Conservation (phyloP, 2,797 vertebrate species). For the Pempheris klunzingeri region DNA sequence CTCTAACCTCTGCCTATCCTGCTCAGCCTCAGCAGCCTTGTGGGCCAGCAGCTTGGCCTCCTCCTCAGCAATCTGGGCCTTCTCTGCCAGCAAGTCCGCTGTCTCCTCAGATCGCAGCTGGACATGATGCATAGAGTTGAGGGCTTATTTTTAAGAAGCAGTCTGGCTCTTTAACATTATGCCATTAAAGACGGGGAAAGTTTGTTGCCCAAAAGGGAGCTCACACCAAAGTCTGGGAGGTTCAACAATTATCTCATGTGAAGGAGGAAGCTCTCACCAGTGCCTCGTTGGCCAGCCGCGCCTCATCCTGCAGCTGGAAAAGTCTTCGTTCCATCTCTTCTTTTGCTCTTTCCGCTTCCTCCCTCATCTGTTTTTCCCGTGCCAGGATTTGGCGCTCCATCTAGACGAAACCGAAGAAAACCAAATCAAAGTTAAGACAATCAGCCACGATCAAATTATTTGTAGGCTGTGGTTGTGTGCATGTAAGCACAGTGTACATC, state of each 20-base stretch:
- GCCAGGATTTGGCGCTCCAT: slow-evolving; percentile 93
- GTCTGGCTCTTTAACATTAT: neutral
- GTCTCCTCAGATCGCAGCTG: slow-evolving; percentile 93
- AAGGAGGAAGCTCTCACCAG: slow-evolving; percentile 83
- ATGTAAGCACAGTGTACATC: neutral
- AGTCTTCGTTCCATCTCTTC: slow-evolving; percentile 93
- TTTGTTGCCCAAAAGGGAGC: neutral
- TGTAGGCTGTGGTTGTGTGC: neutral
- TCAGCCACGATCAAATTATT: neutral
- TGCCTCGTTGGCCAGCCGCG: slow-evolving; percentile 93
- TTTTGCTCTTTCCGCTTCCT: slow-evolving; percentile 93
- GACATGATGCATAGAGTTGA: neutral
- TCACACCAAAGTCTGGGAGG: neutral
- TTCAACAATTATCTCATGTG: neutral
- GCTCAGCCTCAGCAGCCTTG: slow-evolving; percentile 94
- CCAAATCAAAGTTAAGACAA: neutral
- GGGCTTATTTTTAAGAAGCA: neutral
- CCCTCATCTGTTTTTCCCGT: slow-evolving; percentile 93
- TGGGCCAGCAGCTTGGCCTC: slow-evolving; percentile 95
- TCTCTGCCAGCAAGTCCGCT: slow-evolving; percentile 94
- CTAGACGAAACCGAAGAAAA: slow-evolving; percentile 71
- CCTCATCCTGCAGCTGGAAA: slow-evolving; percentile 94
- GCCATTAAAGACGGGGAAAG: neutral
- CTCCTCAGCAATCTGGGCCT: slow-evolving; percentile 95
- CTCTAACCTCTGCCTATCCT: slow-evolving; percentile 92